phyloP scores from a whole-genome alignment of 2,797 vertebrate genomes.

The Lagodon rhomboides region DNA sequence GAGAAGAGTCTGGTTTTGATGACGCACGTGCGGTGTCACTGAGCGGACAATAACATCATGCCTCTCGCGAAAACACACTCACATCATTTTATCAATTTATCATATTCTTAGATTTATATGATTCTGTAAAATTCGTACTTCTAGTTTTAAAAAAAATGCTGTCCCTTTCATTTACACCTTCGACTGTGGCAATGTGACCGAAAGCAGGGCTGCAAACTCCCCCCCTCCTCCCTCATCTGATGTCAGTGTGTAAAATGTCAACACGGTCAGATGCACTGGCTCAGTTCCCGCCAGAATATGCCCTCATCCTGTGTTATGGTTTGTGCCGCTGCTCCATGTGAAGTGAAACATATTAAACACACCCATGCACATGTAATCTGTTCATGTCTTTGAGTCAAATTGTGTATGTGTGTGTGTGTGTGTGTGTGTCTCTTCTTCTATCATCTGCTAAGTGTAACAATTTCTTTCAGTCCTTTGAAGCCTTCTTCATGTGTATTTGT shows the following conservation, averaged over 20 bases:
- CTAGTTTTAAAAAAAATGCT: background rate
- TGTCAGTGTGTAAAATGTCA: constrained; percentile 81
- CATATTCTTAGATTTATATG: background rate
- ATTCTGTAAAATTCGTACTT: constrained; percentile 4
- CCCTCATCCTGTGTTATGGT: constrained; percentile 71
- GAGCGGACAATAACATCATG: constrained; percentile 8
- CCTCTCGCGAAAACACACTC: constrained; percentile 31
- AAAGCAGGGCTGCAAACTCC: constrained; percentile 56
- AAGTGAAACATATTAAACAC: constrained; percentile 79
- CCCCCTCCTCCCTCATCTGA: constrained; percentile 37
- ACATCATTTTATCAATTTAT: constrained; percentile 7
- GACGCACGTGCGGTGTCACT: constrained; percentile 46
- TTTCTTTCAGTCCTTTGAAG: constrained; percentile 21
- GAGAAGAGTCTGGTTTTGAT: constrained; percentile 44
- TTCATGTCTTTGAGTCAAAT: constrained; percentile 69
- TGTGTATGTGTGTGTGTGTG: constrained; percentile 38
- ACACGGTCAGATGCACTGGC: constrained; percentile 78
- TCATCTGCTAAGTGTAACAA: constrained; percentile 39
- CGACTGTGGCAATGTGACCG: constrained; percentile 45
- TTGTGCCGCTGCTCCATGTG: constrained; percentile 63
- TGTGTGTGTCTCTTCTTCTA: constrained; percentile 24
- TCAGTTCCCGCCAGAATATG: constrained; percentile 72
- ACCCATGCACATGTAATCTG: constrained; percentile 79
- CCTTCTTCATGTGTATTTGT: background rate
- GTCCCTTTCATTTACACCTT: constrained; percentile 35